Conservation (phyloP, 1,140 invertebrate genomes). For the Ostrea denselamellosa region DNA sequence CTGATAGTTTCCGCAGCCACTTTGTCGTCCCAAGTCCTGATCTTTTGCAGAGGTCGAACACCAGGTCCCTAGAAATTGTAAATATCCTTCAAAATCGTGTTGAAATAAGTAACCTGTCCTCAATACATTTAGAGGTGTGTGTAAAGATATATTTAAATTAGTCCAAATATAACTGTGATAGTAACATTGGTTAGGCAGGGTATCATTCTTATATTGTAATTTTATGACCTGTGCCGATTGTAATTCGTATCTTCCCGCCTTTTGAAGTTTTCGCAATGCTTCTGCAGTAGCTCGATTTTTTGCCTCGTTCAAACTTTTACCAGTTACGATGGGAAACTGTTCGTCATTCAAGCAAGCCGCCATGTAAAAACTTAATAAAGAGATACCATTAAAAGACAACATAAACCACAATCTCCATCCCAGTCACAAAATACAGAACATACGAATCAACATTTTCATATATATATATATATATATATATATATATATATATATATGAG, state of each 20-base stretch:
- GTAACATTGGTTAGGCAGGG: too few relatives aligned
- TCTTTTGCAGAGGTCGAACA: neutral
- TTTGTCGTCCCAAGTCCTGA: constrained; percentile 37
- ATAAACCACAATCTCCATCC: too few relatives aligned
- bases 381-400: too few relatives aligned
- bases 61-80: neutral
- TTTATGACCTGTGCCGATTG: neutral
- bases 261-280: neutral
- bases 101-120: too few relatives aligned
- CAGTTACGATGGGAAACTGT: neutral
- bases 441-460: too few relatives aligned
- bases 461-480: too few relatives aligned
- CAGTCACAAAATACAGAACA: too few relatives aligned
- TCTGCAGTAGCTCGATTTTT: neutral
- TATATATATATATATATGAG: neutral
- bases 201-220: too few relatives aligned
- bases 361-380: neutral
- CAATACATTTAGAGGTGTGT: too few relatives aligned
- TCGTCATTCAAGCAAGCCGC: neutral
- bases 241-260: neutral
- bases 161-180: too few relatives aligned
- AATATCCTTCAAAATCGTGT: too few relatives aligned
- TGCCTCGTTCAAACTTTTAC: neutral
- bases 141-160: too few relatives aligned
- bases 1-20: constrained; percentile 36